A percentile compares a stretch with the other conserved stretches of the same genome.
Evolutionary conservation across 1,140 invertebrate genomes (phyloP).

Genomic region (Reticulitermes speratus): DNA sequence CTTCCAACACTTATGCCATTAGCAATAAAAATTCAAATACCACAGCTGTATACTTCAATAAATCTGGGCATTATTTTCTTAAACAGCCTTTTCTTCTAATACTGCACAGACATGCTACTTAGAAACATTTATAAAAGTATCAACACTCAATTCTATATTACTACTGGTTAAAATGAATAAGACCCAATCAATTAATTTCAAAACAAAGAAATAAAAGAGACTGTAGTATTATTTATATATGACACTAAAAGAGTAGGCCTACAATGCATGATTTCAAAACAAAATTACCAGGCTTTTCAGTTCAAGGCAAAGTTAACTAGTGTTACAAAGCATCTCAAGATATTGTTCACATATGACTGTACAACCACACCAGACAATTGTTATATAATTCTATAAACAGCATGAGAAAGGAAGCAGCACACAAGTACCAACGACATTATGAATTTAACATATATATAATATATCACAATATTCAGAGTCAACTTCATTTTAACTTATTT

Average conservation of each 20-base stretch:
- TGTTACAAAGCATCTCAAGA: neutral
- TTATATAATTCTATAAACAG: neutral
- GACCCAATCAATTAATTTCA: neutral
- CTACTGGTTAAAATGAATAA: neutral
- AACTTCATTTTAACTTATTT: too few relatives aligned
- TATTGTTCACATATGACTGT: neutral
- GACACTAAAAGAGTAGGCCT: slow-evolving; percentile 15
- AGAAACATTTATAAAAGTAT: slow-evolving; percentile 7
- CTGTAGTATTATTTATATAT: neutral
- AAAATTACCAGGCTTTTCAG: neutral
- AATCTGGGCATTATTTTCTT: neutral
- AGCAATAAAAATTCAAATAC: neutral
- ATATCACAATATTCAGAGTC: too few relatives aligned
- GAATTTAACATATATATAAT: neutral
- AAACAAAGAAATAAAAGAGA: neutral
- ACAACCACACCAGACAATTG: neutral
- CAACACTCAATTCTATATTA: neutral
- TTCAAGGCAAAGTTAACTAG: neutral
- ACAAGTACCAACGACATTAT: neutral
- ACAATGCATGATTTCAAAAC: neutral
- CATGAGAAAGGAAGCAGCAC: neutral
- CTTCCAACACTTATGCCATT: neutral
- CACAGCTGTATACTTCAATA: neutral
- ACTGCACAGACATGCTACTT: neutral
- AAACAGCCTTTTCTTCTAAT: neutral